Base-by-base conservation (phyloP, 2,113 vertebrate genomes). In the Parotia lawesii region DNA sequence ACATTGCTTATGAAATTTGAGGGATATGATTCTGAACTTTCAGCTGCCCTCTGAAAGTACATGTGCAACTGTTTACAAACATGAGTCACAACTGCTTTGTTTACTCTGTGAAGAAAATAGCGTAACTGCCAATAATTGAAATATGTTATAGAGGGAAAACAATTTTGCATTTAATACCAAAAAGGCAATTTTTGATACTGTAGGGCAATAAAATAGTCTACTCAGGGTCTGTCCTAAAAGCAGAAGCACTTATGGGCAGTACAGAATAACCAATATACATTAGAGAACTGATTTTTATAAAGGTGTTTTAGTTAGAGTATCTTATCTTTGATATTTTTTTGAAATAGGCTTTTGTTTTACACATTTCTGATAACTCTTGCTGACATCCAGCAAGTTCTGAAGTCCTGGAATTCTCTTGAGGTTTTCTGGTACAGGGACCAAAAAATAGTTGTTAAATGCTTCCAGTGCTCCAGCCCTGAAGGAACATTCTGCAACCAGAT, bases 401-500 rank as follows among this genome's bases (percentile, higher is more conserved):
- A 95, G 76, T 93, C n/a, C 56, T 94, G 72, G 57, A 95, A 95
- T 35, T 89, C 76, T 91, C 95, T 66, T 87, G 58, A 92, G 91
- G 90, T 90, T 95, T 97, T 83, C 50, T 89, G 84, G 76, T 75
- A 15, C 31, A 51, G 94, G 90, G 40, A 91, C 50, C 2, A 61
- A 91, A 89, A 89, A 45, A 47, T 10, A 81, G 72, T 80, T 67
- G 29, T 74, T 96, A 94, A 97, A 76, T 94, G 58, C 65, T 96
- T 97, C 67, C 92, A 96, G 56, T 88, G 53, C 80, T 96, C 38
- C 53, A 92, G 71, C 79, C 73, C 65, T 90, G 73, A 96, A 96
- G 93, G 71, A 96, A 96, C 95, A 97, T 97, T 97, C 94, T 98
- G 96, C 44, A 91, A 86, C 92, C 97, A 98, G 96, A 98, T 98